Conservation (phyloP, 2,888 invertebrate genomes). For the Slavum lentiscoides region DNA sequence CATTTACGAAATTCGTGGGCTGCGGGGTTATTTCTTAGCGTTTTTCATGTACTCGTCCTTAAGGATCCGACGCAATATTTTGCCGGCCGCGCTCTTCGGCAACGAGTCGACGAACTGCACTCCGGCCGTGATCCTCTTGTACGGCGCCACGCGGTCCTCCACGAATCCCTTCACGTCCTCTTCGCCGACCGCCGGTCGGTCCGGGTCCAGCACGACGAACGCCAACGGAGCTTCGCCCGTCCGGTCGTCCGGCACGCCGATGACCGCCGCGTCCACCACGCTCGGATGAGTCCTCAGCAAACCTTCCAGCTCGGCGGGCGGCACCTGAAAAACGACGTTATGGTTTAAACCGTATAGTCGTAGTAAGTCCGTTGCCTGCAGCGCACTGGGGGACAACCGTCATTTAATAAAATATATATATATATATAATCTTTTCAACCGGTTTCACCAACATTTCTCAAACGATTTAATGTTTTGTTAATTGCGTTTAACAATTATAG, state of each 20-base stretch:
- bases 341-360: too few relatives aligned
- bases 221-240: conserved; percentile 77
- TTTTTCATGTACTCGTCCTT: conserved; percentile 59
- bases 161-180: conserved; percentile 64
- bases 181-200: conserved; percentile 64
- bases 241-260: conserved; percentile 72
- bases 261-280: conserved; percentile 79
- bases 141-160: conserved; percentile 67
- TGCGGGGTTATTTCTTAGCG: background rate
- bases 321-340: conserved; percentile 65
- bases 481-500: too few relatives aligned
- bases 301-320: conserved; percentile 83
- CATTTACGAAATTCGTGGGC: too few relatives aligned
- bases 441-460: too few relatives aligned
- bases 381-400: too few relatives aligned
- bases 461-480: too few relatives aligned
- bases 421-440: too few relatives aligned
- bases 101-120: conserved; percentile 71
- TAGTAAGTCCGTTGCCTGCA: too few relatives aligned
- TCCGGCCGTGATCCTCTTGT: conserved; percentile 76
- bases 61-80: conserved; percentile 73
- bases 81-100: conserved; percentile 76
- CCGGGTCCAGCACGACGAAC: conserved; percentile 72
- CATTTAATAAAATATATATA: too few relatives aligned
- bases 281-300: conserved; percentile 73